Conservation (phyloP, 2,888 invertebrate species). For the Halictus quadricinctus region DNA sequence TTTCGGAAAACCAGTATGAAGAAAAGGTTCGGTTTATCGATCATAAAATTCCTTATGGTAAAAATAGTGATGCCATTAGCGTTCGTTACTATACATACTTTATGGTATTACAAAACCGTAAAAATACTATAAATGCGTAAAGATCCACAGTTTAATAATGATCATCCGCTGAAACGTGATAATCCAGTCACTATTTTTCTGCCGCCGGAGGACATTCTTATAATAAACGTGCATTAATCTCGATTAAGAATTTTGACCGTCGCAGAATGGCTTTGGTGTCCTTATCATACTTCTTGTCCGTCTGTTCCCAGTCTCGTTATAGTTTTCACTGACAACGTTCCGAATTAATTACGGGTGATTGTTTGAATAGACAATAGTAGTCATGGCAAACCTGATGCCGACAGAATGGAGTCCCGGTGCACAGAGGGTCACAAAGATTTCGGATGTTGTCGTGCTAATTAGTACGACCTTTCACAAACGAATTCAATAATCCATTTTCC, state of each 20-base stretch:
- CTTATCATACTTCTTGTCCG: slow-evolving; percentile 34
- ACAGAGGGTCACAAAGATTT: slow-evolving; percentile 45
- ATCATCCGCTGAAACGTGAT: not conserved
- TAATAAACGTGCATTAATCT: not conserved
- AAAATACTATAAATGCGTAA: not conserved
- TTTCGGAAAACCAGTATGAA: too few relatives aligned
- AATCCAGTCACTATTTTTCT: not conserved
- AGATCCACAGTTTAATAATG: not conserved
- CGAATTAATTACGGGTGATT: slow-evolving; percentile 72
- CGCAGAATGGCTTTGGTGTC: slow-evolving; percentile 22
- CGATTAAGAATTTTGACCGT: slow-evolving; percentile 17
- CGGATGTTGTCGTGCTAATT: slow-evolving; percentile 61
- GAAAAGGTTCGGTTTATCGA: too few relatives aligned
- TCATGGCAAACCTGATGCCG: slow-evolving; percentile 65
- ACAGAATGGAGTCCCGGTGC: slow-evolving; percentile 56
- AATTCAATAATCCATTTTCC: slow-evolving; percentile 57
- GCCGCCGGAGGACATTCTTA: not conserved
- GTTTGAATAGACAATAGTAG: slow-evolving; percentile 71
- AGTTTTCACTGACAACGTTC: slow-evolving; percentile 67
- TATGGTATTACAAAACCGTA: not conserved
- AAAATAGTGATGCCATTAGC: too few relatives aligned
- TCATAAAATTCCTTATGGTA: too few relatives aligned
- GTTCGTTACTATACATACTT: not conserved
- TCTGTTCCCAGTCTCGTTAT: slow-evolving; percentile 56
- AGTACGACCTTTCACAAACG: slow-evolving; percentile 48